Conservation (phyloP, 2,797 vertebrate genomes). For the Loris lydekkerianus region DNA sequence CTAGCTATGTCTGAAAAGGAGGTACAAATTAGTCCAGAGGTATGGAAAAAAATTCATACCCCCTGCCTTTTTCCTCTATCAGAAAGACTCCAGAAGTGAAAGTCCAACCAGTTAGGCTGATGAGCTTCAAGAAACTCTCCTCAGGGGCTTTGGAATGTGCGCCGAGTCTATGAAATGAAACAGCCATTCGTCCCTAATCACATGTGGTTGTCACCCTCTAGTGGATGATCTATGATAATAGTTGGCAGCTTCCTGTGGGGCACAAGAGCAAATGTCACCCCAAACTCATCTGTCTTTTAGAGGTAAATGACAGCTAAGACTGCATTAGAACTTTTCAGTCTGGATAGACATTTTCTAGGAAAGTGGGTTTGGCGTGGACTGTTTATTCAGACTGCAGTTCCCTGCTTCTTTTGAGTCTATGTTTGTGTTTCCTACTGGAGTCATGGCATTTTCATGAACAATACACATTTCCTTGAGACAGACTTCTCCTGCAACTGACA, state of each 20-base stretch:
- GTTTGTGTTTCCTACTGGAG: conserved; percentile 69
- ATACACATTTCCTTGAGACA: conserved; percentile 70
- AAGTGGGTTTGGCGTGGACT: not conserved
- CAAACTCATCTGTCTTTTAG: conserved; percentile 20
- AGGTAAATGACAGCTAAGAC: not conserved
- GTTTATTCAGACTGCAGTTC: conserved; percentile 46
- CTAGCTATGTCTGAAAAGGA: conserved; percentile 43
- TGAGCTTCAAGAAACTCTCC: conserved; percentile 2
- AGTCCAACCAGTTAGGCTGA: conserved; percentile 35
- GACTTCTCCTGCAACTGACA: conserved; percentile 58
- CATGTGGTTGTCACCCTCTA: conserved; percentile 85
- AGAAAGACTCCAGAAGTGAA: conserved; percentile 6
- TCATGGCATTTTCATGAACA: conserved; percentile 75
- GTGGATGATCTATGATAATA: conserved; percentile 81
- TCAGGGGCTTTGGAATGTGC: conserved; percentile 64
- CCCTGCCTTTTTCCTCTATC: not conserved
- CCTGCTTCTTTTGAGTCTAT: conserved; percentile 43
- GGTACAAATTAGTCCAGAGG: not conserved
- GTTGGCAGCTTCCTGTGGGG: conserved; percentile 70
- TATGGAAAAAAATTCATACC: not conserved
- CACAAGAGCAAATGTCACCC: conserved; percentile 49
- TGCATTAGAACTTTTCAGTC: not conserved
- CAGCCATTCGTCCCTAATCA: conserved; percentile 66
- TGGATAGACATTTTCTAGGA: conserved; percentile 13
- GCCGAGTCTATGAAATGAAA: not conserved